phyloP scores from a whole-genome alignment of 2,113 vertebrate genomes.

The Cryptotis parvus region DNA sequence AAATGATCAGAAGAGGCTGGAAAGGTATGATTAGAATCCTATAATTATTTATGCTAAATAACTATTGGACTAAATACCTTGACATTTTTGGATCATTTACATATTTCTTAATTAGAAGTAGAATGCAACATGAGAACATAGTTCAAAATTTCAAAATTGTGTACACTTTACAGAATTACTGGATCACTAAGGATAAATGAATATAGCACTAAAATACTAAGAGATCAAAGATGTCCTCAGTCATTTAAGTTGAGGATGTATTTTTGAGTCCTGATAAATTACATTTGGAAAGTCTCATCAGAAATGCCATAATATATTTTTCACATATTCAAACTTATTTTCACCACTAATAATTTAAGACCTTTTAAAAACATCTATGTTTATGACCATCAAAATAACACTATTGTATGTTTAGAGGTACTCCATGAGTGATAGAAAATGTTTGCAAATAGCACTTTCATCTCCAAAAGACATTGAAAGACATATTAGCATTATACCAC shows the following conservation, averaged over 20 bases:
- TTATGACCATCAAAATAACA: constrained; percentile 45
- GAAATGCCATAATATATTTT: not conserved
- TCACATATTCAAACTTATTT: constrained; percentile 35
- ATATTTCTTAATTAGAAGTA: constrained; percentile 64
- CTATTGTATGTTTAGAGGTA: not conserved
- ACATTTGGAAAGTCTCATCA: not conserved
- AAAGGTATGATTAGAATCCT: constrained; percentile 40
- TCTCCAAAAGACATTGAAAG: not conserved
- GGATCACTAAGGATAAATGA: constrained; percentile 76
- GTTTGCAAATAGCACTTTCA: not conserved
- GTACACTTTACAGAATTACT: constrained; percentile 67
- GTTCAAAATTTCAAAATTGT: not conserved
- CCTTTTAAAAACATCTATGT: constrained; percentile 40
- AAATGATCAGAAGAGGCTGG: constrained; percentile 2
- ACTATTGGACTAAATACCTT: constrained; percentile 51
- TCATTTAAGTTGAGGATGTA: not conserved
- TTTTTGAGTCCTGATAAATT: not conserved
- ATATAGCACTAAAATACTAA: constrained; percentile 71
- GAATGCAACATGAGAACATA: not conserved
- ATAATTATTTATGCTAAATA: constrained; percentile 63
- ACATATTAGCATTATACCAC: not conserved
- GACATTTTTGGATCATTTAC: constrained; percentile 55
- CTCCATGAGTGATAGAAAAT: not conserved
- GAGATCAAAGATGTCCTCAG: constrained; percentile 66
- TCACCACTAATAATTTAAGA: constrained; percentile 19